Conservation (phyloP, 2,113 vertebrate genomes). For the Calypte anna region DNA sequence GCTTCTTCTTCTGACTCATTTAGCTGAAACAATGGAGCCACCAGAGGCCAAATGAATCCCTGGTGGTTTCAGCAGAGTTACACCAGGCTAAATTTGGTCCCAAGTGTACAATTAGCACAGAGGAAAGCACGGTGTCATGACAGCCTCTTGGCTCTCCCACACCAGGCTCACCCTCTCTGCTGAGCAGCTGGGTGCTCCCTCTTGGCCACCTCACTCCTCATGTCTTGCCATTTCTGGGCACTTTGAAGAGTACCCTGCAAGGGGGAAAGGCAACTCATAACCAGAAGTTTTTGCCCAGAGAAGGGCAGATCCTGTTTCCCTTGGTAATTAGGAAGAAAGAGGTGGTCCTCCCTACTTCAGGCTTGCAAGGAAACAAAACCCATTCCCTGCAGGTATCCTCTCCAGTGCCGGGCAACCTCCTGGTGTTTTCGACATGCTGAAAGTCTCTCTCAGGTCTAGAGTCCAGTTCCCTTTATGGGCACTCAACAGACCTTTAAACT, state of each 20-base stretch:
- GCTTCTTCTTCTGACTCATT: conserved; percentile 62
- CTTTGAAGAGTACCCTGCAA: not conserved
- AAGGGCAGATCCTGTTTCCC: not conserved
- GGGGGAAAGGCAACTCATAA: not conserved
- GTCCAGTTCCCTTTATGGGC: not conserved
- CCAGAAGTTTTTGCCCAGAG: not conserved
- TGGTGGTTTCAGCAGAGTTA: conserved; percentile 41
- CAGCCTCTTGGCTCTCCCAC: conserved; percentile 21
- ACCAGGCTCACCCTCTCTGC: not conserved
- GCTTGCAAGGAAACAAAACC: not conserved
- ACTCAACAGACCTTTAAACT: not conserved
- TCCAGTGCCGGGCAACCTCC: not conserved
- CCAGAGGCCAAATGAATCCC: conserved; percentile 61
- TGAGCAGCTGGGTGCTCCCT: not conserved
- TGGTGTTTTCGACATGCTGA: not conserved
- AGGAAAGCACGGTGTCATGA: not conserved
- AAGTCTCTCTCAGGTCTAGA: not conserved
- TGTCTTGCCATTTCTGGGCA: not conserved
- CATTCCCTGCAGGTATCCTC: not conserved
- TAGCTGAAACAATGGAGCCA: conserved; percentile 61
- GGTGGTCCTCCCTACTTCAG: not conserved
- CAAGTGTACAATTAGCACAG: conserved; percentile 20
- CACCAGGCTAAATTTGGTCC: conserved; percentile 68
- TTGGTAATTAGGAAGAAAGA: not conserved
- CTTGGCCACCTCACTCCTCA: fast-evolving